Evolutionary conservation across 2,113 vertebrate genomes (phyloP).

Genomic region (Peromyscus maniculatus): DNA sequence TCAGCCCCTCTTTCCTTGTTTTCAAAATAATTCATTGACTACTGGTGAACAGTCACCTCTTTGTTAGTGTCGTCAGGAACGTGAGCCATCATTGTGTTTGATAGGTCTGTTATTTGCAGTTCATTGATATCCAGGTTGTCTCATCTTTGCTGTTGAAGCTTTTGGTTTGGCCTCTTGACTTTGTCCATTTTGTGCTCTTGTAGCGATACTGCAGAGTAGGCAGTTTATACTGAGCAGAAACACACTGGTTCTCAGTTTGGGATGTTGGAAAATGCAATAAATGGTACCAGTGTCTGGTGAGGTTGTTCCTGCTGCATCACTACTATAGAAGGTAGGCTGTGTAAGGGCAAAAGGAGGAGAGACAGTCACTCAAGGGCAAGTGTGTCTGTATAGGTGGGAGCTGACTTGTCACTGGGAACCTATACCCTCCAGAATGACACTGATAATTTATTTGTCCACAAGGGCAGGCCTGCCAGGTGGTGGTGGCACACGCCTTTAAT

Average conservation of each 20-base stretch:
- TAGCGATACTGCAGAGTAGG: background rate
- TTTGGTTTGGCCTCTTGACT: background rate
- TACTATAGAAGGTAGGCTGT: background rate
- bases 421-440: background rate
- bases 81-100: accelerated
- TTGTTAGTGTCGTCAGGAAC: background rate
- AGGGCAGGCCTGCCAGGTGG: no score
- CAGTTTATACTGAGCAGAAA: background rate
- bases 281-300: background rate
- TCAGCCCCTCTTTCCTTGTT: background rate
- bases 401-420: background rate
- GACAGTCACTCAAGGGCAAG: background rate
- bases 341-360: background rate
- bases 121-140: no score
- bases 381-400: background rate
- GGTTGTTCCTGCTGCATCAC: background rate
- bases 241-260: background rate
- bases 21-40: background rate
- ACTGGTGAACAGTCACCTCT: background rate
- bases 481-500: no score
- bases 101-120: accelerated
- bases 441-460: background rate
- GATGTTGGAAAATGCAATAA: no score
- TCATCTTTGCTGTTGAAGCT: background rate
- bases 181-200: background rate